Evolutionary conservation across 1,140 invertebrate species (phyloP).

Genomic region (Neodiprion lecontei): DNA sequence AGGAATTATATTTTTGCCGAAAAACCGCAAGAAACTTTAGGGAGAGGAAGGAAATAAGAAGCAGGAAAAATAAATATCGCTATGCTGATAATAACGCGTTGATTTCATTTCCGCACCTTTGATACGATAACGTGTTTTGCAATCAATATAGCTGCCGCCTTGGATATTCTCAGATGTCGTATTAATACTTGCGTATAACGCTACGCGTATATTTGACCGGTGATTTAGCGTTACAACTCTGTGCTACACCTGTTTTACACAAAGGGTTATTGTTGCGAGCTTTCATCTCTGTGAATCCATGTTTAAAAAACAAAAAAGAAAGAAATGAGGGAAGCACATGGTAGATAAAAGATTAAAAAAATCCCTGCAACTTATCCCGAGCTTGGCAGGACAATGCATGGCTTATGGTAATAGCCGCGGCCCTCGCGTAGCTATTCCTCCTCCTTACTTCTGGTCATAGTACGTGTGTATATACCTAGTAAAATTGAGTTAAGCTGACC

Average conservation of each 20-base stretch:
- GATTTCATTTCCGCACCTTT: too few species aligned
- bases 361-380: background rate
- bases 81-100: too few species aligned
- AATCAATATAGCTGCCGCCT: too few species aligned
- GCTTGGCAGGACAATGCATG: constrained; percentile 45
- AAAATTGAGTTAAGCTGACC: constrained; percentile 35
- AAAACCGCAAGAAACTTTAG: too few species aligned
- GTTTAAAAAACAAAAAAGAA: constrained; percentile 13
- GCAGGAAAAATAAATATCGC: too few species aligned
- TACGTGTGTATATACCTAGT: background rate
- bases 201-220: too few species aligned
- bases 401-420: constrained; percentile 46
- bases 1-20: too few species aligned
- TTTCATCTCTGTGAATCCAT: background rate
- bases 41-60: too few species aligned
- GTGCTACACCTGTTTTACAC: background rate
- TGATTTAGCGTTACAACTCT: background rate
- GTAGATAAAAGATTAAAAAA: background rate
- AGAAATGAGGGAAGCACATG: background rate
- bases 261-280: background rate
- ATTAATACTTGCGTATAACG: too few species aligned
- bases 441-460: background rate
- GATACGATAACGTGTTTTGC: too few species aligned
- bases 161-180: too few species aligned
- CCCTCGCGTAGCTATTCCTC: background rate